Evolutionary conservation across 2,113 vertebrate species (phyloP).

Genomic region (Hemichromis elongatus): DNA sequence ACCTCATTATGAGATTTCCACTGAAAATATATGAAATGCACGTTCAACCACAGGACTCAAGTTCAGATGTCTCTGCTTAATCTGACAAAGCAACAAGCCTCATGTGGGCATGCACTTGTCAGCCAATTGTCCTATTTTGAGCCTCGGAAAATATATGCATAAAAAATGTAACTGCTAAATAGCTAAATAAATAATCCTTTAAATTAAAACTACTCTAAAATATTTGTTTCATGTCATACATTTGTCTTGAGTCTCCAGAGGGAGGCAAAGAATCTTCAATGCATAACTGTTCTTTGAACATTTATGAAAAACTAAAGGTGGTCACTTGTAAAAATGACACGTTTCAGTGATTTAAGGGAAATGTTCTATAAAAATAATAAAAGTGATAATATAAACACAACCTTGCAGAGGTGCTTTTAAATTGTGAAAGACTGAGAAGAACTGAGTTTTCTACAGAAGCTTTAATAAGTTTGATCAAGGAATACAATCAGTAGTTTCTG

Average conservation of each 20-base stretch:
- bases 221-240: not conserved
- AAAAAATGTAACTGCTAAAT: not conserved
- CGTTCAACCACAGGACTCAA: not conserved
- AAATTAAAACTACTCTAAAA: not conserved
- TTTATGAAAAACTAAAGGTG: not conserved
- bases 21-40: not conserved
- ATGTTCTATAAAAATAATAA: constrained; percentile 22
- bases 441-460: constrained; percentile 67
- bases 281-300: not conserved
- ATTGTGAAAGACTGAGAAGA: constrained; percentile 22
- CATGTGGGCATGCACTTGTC: not conserved
- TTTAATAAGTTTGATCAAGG: constrained; percentile 56
- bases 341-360: not conserved
- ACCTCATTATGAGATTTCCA: not conserved
- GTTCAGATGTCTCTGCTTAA: not conserved
- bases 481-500: constrained; percentile 15
- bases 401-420: constrained; percentile 28
- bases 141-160: not conserved
- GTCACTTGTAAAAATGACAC: not conserved
- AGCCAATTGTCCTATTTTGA: not conserved
- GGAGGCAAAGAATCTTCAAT: not conserved
- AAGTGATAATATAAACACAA: constrained; percentile 3
- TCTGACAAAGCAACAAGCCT: not conserved
- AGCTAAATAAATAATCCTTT: not conserved
- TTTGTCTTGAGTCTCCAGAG: not conserved